Evolutionary conservation across 2,113 vertebrate genomes (phyloP).

Genomic region (Cyrtonyx montezumae): DNA sequence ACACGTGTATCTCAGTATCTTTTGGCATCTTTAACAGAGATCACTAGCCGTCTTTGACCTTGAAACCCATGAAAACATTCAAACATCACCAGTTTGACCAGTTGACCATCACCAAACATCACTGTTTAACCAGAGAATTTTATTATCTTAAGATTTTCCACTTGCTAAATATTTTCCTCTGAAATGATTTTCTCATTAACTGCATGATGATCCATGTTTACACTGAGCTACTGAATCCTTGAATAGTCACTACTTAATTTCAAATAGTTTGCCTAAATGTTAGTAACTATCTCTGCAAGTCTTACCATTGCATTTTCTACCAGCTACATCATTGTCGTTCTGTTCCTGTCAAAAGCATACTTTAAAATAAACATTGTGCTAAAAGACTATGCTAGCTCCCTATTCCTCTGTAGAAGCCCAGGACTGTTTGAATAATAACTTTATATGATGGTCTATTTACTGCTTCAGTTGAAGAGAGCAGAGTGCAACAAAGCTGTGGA

Average conservation of each 20-base stretch:
- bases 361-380: fast-evolving
- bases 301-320: not conserved
- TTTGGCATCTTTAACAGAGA: not conserved
- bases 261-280: not conserved
- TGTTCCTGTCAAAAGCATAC: not conserved
- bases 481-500: not conserved
- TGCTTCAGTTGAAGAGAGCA: not conserved
- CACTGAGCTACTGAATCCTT: not conserved
- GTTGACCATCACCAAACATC: too few relatives aligned
- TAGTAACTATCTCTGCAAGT: not conserved
- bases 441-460: not conserved
- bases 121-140: not conserved
- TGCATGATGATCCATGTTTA: not conserved
- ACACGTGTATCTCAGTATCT: not conserved
- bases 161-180: not conserved
- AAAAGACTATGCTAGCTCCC: not conserved
- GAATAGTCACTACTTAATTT: not conserved
- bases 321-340: not conserved
- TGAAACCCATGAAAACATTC: not conserved
- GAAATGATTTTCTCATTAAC: not conserved
- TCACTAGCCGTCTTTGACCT: not conserved
- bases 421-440: not conserved
- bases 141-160: not conserved
- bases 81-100: not conserved
- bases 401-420: not conserved